A percentile compares a stretch with the other conserved stretches of the same genome.
Conservation (phyloP, 2,797 vertebrate genomes). For the Clarias platycephalus region DNA sequence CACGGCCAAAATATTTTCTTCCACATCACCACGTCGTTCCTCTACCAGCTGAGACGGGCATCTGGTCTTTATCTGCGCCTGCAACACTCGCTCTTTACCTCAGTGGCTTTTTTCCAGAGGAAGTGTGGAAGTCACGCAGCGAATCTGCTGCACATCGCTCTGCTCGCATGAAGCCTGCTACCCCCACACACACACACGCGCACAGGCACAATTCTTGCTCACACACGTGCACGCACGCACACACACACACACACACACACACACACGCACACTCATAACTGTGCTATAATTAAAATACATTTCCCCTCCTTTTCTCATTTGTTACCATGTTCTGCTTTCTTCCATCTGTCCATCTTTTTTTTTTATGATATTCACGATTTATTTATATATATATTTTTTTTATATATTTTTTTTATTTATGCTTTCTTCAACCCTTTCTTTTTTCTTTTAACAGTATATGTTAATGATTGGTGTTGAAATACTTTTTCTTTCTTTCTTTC, state of each 20-base stretch:
- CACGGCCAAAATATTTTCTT: conserved; percentile 11
- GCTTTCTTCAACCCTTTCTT: too few species aligned
- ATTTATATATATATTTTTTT: too few species aligned
- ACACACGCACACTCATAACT: neutral
- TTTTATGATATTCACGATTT: neutral
- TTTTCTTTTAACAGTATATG: too few species aligned
- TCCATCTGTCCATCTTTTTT: neutral
- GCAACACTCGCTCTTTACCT: conserved; percentile 21
- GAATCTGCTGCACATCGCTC: neutral
- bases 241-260: neutral
- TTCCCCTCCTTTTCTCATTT: neutral
- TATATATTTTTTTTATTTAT: too few species aligned
- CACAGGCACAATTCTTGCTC: conserved; percentile 5
- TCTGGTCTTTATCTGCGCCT: conserved; percentile 33
- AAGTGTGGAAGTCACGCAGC: conserved; percentile 35
- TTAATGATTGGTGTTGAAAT: too few species aligned
- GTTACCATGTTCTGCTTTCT: neutral
- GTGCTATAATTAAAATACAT: too few species aligned
- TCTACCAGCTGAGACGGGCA: conserved; percentile 27
- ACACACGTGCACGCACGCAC: neutral
- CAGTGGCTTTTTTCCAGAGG: conserved; percentile 40
- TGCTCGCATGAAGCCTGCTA: neutral
- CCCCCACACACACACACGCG: conserved; percentile 9
- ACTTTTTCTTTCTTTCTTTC: neutral
- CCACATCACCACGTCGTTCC: neutral